Conservation (phyloP, 2,888 invertebrate species). For the Tridacna crocea region DNA sequence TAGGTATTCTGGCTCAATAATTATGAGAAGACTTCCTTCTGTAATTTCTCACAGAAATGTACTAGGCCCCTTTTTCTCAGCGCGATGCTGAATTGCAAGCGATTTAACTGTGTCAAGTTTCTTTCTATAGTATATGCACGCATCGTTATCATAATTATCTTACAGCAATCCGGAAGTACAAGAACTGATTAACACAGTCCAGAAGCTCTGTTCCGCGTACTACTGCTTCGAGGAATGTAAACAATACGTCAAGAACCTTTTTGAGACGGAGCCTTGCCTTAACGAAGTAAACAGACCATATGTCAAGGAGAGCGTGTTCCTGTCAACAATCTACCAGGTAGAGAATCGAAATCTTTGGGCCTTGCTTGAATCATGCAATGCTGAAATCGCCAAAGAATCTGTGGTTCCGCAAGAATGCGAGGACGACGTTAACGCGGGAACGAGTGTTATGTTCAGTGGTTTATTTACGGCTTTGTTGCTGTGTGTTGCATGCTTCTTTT, state of each 20-base stretch:
- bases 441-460: too few species aligned
- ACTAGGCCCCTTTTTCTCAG: too few species aligned
- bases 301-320: not conserved
- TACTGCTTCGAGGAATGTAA: conserved; percentile 4
- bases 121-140: too few species aligned
- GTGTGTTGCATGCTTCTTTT: not conserved
- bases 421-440: too few species aligned
- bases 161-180: not conserved
- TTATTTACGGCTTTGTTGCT: too few species aligned
- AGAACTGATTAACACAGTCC: not conserved
- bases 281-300: conserved; percentile 5
- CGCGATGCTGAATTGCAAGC: too few species aligned
- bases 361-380: conserved; percentile 3
- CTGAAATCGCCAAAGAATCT: not conserved
- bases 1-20: too few species aligned
- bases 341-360: not conserved
- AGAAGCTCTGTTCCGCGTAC: not conserved
- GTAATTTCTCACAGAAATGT: too few species aligned
- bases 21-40: too few species aligned
- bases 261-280: not conserved
- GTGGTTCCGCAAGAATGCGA: too few species aligned
- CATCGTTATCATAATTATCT: too few species aligned
- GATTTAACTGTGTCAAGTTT: too few species aligned
- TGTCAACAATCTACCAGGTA: not conserved
- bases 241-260: conserved; percentile 8